Base-by-base conservation (phyloP, 37 sponge, comb jelly and placozoan species). In the Beroe forskalii region DNA sequence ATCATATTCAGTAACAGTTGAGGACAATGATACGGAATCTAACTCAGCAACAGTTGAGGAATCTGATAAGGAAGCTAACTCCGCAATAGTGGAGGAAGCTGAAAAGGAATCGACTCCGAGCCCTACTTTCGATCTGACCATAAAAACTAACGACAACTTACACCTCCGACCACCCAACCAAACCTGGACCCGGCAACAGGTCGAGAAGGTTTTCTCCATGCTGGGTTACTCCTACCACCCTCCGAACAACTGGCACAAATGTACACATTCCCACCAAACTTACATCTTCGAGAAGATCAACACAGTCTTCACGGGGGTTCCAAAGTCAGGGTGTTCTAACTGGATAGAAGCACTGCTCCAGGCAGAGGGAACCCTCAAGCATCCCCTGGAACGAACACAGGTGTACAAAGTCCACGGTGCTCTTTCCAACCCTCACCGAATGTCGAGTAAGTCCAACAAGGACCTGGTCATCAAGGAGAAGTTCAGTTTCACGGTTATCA, bases 321-420 rank as follows among this genome's bases (percentile, higher is more conserved):
- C 86, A 1, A 80, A 80, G 22, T 80, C 86, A 23, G 86, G 86
- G n/a, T 44, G 55, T 38, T 44, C 86, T 24, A 80, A 41, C 86
- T 44, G 44, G 55, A 25, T 44, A 6, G 86, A 80, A 44, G 86
- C 86, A 9, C 44, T 80, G n/a, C 43, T 80, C 3, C 28, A 24
- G 40, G 86, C 86, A n/a, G 86, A 80, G 55, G 86, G 86, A 6
- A 80, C 55, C 2, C 86, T 80, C 1, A 20, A 39, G 17, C 1
- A 80, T 0, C n/a, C 28, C 1, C 27, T 80, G 8, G 30, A 12
- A 14, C 55, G 4, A 4, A 44, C 44, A 23, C 27, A 41, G 24
- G 30, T 80, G 9, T 41, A n/a, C 31, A 40, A 80, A 80, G 86
- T 80, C 19, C 86, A 80, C 35, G 55, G 55, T 6, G 41, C 4